phyloP scores from a whole-genome alignment of 2,888 invertebrate genomes.

The Pollenia amentaria region DNA sequence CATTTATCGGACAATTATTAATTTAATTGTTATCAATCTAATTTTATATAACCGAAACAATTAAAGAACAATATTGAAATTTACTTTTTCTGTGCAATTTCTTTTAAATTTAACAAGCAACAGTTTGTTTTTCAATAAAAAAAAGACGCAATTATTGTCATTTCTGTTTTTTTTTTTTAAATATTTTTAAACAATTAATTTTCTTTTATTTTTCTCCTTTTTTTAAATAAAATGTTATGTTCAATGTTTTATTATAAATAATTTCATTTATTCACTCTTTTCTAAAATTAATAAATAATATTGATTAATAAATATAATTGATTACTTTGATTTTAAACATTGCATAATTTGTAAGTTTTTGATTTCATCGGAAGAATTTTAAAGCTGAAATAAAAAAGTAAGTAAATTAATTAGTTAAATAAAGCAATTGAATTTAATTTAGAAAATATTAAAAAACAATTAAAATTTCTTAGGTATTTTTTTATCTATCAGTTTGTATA shows the following conservation, averaged over 20 bases:
- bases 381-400: slow-evolving; percentile 23
- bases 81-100: slow-evolving; percentile 55
- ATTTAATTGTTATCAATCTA: slow-evolving; percentile 8
- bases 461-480: no score
- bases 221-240: slow-evolving; percentile 30
- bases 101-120: slow-evolving; percentile 4
- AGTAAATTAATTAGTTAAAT: slow-evolving; percentile 2
- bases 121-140: background rate
- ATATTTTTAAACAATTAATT: no score
- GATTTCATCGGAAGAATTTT: slow-evolving; percentile 6
- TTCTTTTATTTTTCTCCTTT: background rate
- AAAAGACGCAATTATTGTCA: background rate
- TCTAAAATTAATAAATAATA: slow-evolving; percentile 26
- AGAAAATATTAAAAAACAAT: no score
- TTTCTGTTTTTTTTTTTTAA: slow-evolving; percentile 1
- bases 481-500: no score
- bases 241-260: slow-evolving; percentile 27
- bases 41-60: slow-evolving; percentile 9
- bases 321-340: slow-evolving; percentile 61
- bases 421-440: no score
- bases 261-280: slow-evolving; percentile 51
- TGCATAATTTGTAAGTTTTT: slow-evolving; percentile 36
- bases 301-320: slow-evolving; percentile 67
- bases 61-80: background rate
- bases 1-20: slow-evolving; percentile 55